Conservation (phyloP, 2,888 invertebrate genomes). For the Cephalotes varians region DNA sequence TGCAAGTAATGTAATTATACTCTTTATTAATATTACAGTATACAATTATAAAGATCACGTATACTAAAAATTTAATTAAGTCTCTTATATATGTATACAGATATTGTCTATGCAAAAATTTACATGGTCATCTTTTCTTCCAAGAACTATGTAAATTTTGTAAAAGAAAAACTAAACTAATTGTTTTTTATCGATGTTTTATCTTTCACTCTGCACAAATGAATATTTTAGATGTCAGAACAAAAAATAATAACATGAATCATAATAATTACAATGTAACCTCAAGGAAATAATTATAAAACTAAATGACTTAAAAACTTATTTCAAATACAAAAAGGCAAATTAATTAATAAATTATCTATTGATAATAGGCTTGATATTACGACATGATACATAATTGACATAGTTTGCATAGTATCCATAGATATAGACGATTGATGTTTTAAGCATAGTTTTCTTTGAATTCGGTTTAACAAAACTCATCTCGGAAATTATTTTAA, state of each 20-base stretch:
- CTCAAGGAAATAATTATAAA: constrained; percentile 9
- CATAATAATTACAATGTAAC: not conserved
- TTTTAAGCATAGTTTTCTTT: constrained; percentile 19
- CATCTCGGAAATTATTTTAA: constrained; percentile 7
- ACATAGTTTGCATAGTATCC: constrained; percentile 9
- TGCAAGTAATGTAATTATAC: not conserved
- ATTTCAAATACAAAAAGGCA: not conserved
- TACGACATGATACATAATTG: constrained; percentile 1
- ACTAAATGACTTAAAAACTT: constrained; percentile 26
- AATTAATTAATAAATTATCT: not conserved
- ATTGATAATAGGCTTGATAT: not conserved
- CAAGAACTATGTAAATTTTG: constrained; percentile 12
- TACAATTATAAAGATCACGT: not conserved
- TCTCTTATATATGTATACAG: not conserved
- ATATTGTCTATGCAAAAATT: constrained; percentile 13
- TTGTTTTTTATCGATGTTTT: not conserved
- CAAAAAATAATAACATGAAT: not conserved
- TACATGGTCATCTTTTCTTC: not conserved
- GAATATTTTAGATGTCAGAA: not conserved
- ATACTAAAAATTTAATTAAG: constrained; percentile 39
- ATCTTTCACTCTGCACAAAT: not conserved
- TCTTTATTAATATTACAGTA: constrained; percentile 21
- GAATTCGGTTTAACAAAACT: constrained; percentile 1
- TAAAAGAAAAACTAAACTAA: not conserved
- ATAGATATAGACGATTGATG: constrained; percentile 18